These are phyloP conservation scores for Aplysina aerophoba DNA, from an alignment of 37 sponge, comb jelly and placozoan genomes.

Conservation along the genomic window DNA sequence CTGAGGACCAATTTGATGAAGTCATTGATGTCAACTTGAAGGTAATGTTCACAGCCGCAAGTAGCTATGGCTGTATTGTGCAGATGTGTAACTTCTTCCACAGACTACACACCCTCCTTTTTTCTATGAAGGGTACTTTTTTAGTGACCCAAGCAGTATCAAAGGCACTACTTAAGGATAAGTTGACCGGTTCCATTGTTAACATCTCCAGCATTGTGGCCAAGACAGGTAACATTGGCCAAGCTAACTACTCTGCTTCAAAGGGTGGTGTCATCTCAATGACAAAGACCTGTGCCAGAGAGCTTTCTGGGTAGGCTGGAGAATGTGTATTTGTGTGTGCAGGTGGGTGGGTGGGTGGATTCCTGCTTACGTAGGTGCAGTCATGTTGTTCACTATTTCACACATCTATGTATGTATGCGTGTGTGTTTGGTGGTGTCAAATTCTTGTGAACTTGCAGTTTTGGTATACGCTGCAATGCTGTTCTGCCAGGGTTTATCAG, in stretches of 20 bases:
- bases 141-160: conserved; percentile 65
- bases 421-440: background rate
- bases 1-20: conserved; percentile 63
- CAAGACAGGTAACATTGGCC: conserved; percentile 71
- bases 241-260: conserved; percentile 74
- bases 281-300: conserved; percentile 69
- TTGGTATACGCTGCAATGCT: conserved; percentile 79
- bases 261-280: conserved; percentile 72
- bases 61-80: no score
- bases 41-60: conserved; percentile 34
- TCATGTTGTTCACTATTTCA: no score
- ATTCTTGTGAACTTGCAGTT: conserved; percentile 16
- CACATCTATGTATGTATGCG: background rate
- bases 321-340: background rate
- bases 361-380: background rate
- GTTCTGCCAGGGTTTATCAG: conserved; percentile 75
- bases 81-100: no score
- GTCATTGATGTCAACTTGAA: conserved; percentile 66
- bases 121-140: conserved; percentile 61
- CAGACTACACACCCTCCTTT: no score
- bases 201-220: conserved; percentile 73
- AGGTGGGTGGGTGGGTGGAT: background rate
- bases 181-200: conserved; percentile 61
- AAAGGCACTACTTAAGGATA: conserved; percentile 52
- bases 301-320: conserved; percentile 49